Evolutionary conservation across 2,113 vertebrate genomes (phyloP).

Genomic region (Chloebia gouldiae): DNA sequence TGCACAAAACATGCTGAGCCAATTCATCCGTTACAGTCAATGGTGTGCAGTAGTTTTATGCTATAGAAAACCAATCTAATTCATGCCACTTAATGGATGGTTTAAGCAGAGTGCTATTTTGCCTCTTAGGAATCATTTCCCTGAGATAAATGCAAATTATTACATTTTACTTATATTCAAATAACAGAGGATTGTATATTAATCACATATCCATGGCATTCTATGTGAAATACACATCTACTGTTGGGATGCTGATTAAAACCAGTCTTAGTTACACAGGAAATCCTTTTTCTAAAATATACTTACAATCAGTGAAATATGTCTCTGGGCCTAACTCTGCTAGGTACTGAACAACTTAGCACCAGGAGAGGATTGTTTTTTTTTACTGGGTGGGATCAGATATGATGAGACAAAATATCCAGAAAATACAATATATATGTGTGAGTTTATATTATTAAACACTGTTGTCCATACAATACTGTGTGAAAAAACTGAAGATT

Average conservation of each 20-base stretch:
- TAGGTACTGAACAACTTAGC: background rate
- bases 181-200: conserved; percentile 23
- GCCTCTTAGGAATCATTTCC: conserved; percentile 34
- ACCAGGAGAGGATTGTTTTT: background rate
- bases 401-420: background rate
- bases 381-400: background rate
- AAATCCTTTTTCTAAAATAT: conserved; percentile 1
- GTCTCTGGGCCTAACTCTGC: background rate
- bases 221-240: background rate
- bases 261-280: conserved; percentile 8
- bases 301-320: background rate
- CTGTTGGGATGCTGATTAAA: conserved; percentile 24
- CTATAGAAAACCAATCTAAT: conserved; percentile 28
- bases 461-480: background rate
- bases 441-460: background rate
- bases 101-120: conserved; percentile 36
- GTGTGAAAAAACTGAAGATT: background rate
- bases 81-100: conserved; percentile 37
- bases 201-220: conserved; percentile 10
- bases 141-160: conserved; percentile 48
- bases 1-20: background rate
- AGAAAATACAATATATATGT: background rate
- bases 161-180: conserved; percentile 39
- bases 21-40: conserved; percentile 40
- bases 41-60: conserved; percentile 7